These are phyloP conservation scores for Apomyelois bistriatella DNA, from an alignment of 2,888 invertebrate genomes.

Conservation along the genomic window DNA sequence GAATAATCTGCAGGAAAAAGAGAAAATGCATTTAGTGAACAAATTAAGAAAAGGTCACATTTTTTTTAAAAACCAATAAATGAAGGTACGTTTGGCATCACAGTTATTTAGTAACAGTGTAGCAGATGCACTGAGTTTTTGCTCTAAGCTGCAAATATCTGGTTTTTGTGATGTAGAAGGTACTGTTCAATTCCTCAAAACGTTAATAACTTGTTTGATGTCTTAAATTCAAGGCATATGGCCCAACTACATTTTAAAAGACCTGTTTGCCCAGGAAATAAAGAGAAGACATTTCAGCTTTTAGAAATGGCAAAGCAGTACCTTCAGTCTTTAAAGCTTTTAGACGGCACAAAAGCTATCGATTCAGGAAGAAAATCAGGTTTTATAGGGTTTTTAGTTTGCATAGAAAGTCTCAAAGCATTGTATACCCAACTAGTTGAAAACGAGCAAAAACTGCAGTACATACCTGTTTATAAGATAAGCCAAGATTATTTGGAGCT, in stretches of 20 bases:
- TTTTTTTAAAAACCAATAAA: not conserved
- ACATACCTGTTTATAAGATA: conserved; percentile 8
- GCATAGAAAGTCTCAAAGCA: conserved; percentile 8
- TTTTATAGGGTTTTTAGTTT: conserved; percentile 13
- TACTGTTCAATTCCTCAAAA: not conserved
- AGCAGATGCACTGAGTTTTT: not conserved
- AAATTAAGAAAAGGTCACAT: not conserved
- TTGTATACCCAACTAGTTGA: conserved; percentile 1
- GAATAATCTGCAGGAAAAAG: not conserved
- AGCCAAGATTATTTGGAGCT: conserved; percentile 7
- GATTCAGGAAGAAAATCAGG: conserved; percentile 12
- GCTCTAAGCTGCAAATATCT: too few relatives aligned
- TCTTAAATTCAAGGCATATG: not conserved
- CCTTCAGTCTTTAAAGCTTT: not conserved
- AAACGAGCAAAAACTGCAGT: not conserved
- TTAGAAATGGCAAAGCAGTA: not conserved
- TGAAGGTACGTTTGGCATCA: not conserved
- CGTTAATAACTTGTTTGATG: not conserved
- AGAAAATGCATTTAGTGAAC: not conserved
- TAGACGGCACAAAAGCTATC: not conserved
- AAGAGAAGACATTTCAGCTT: conserved; percentile 4
- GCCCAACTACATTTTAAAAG: conserved; percentile 10
- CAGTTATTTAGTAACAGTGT: not conserved
- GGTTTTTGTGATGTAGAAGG: not conserved
- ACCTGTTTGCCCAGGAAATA: conserved; percentile 3